Conservation (phyloP, 2,888 invertebrate genomes). For the Mactromeris polynyma region DNA sequence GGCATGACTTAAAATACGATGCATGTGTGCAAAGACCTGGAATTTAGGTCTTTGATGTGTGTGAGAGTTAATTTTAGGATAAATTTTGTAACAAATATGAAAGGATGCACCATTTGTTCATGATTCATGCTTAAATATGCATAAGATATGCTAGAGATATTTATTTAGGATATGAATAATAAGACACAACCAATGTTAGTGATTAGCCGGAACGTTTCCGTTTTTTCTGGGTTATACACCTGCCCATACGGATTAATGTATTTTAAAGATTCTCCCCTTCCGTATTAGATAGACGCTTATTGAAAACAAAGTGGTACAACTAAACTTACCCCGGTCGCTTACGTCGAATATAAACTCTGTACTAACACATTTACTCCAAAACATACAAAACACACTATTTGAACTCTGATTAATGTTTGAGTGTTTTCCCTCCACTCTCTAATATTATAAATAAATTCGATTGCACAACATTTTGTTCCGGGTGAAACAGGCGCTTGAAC, state of each 20-base stretch:
- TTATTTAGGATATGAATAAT: too few species aligned
- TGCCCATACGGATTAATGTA: background rate
- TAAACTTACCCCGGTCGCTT: background rate
- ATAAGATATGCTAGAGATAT: too few species aligned
- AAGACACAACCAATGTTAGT: too few species aligned
- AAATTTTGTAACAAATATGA: too few species aligned
- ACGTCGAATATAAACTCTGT: background rate
- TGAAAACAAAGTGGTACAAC: background rate
- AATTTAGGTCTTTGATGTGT: too few species aligned
- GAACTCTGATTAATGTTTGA: background rate
- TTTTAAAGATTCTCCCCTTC: background rate
- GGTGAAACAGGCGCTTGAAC: constrained; percentile 17
- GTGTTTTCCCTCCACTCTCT: background rate
- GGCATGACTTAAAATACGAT: too few species aligned
- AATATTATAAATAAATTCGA: background rate
- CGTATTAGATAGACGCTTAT: background rate
- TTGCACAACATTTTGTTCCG: constrained; percentile 11
- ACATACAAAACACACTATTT: background rate
- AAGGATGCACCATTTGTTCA: too few species aligned
- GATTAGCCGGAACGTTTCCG: too few species aligned
- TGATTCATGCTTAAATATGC: too few species aligned
- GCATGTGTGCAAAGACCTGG: too few species aligned
- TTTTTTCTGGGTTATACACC: background rate
- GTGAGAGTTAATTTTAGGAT: too few species aligned
- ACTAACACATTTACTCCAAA: background rate